A percentile compares a stretch with the other conserved stretches of the same genome.
These are phyloP conservation scores for Orestias chungarensis DNA, from an alignment of 2,797 vertebrate species.

Conservation along the genomic window DNA sequence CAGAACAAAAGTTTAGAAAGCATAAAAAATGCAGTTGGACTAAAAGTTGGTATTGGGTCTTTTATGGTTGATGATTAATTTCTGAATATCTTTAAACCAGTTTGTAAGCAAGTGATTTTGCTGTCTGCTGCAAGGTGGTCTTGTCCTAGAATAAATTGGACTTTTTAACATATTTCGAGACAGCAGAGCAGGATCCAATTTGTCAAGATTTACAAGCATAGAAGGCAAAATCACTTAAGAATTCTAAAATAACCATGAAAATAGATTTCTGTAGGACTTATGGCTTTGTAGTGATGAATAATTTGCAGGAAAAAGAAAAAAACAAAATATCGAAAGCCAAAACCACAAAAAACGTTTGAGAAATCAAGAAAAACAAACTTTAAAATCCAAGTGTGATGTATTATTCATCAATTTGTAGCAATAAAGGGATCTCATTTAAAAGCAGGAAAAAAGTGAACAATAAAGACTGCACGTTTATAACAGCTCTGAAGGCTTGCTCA, in stretches of 20 bases:
- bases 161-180: slow-evolving; percentile 9
- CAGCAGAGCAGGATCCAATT: not conserved
- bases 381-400: slow-evolving; percentile 18
- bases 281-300: slow-evolving; percentile 1
- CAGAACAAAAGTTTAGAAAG: too few species aligned
- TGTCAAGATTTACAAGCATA: slow-evolving; percentile 1
- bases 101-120: not conserved
- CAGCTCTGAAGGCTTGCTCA: slow-evolving; percentile 17
- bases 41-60: not conserved
- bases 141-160: not conserved
- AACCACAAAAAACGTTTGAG: slow-evolving; percentile 11
- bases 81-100: not conserved
- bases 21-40: not conserved
- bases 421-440: not conserved
- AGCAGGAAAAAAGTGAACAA: not conserved
- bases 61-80: not conserved
- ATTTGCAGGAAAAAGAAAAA: slow-evolving; percentile 22
- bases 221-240: not conserved
- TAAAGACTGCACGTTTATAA: slow-evolving; percentile 8
- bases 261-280: slow-evolving; percentile 31
- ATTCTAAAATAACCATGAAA: slow-evolving; percentile 22
- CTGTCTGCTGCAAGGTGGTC: slow-evolving; percentile 1
- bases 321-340: not conserved
- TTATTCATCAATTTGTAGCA: slow-evolving; percentile 19
- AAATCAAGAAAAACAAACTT: not conserved